A percentile compares a stretch with the other conserved stretches of the same genome.
Conservation (phyloP, 2,797 vertebrate genomes). For the Decapterus maruadsi region DNA sequence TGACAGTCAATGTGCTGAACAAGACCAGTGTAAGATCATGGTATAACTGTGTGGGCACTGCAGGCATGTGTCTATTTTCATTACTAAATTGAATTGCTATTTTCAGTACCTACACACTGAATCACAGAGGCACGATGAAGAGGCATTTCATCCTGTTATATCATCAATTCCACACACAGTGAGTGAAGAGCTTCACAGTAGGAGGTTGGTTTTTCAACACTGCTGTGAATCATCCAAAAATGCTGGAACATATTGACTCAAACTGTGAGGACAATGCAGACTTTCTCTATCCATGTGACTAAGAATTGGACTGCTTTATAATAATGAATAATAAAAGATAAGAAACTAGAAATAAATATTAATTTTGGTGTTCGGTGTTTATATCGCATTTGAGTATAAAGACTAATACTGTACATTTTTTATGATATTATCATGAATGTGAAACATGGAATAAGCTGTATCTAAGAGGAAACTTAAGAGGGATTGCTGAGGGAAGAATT, state of each 20-base stretch:
- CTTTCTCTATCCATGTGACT: not conserved
- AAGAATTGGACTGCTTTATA: not conserved
- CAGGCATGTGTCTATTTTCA: conserved; percentile 20
- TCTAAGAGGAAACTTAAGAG: conserved; percentile 16
- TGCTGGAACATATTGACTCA: conserved; percentile 17
- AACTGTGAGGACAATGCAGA: not conserved
- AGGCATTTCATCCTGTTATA: conserved; percentile 26
- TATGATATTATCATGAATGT: not conserved
- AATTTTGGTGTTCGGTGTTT: not conserved
- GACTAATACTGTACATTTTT: not conserved
- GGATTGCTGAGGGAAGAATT: conserved; percentile 24
- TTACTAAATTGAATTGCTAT: conserved; percentile 1
- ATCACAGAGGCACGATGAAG: conserved; percentile 20
- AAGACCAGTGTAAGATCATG: not conserved
- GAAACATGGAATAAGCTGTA: conserved; percentile 8
- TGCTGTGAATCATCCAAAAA: conserved; percentile 26
- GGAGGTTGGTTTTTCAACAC: conserved; percentile 7
- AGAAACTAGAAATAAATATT: not conserved
- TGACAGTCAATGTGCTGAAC: not conserved
- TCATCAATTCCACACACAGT: conserved; percentile 20
- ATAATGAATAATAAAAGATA: not conserved
- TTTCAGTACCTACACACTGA: conserved; percentile 9
- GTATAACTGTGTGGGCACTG: conserved; percentile 6
- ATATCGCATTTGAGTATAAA: not conserved
- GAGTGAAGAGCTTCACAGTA: conserved; percentile 12